Percentiles rank a stretch among this genome's conserved stretches.
Conservation (phyloP, 2,888 invertebrate genomes). For the Spisula solida region DNA sequence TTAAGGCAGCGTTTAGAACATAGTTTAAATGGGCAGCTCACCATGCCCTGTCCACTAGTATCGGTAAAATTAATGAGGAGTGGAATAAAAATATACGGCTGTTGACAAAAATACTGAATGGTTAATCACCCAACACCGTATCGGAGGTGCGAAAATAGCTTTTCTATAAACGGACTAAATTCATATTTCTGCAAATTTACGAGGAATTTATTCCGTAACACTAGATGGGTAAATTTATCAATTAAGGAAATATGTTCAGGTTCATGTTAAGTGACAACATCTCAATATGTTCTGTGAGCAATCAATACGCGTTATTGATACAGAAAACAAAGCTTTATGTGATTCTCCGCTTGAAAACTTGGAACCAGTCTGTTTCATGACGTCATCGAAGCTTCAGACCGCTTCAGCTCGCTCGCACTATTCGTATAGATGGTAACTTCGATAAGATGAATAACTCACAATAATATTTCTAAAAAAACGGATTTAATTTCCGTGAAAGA, state of each 20-base stretch:
- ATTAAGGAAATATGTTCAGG: not conserved
- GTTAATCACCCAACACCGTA: not conserved
- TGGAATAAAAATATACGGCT: not conserved
- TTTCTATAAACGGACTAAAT: not conserved
- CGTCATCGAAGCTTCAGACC: not conserved
- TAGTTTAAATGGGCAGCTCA: not conserved
- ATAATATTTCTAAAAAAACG: not conserved
- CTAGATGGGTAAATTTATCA: not conserved
- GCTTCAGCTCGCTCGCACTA: not conserved
- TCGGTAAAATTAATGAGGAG: not conserved
- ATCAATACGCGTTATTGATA: not conserved
- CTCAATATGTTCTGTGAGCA: not conserved
- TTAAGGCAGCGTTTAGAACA: not conserved
- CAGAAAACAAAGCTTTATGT: not conserved
- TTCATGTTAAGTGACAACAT: not conserved
- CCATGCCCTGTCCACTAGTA: not conserved
- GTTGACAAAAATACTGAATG: not conserved
- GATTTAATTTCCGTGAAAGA: not conserved
- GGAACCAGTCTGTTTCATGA: not conserved
- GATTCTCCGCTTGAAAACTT: not conserved
- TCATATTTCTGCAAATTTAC: slow-evolving; percentile 14
- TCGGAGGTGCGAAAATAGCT: not conserved
- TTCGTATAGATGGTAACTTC: not conserved
- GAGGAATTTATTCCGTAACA: slow-evolving; percentile 15
- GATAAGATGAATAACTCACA: not conserved